Evolutionary conservation across 1,140 invertebrate genomes (phyloP).

Genomic region (Harlomillsia oculata): DNA sequence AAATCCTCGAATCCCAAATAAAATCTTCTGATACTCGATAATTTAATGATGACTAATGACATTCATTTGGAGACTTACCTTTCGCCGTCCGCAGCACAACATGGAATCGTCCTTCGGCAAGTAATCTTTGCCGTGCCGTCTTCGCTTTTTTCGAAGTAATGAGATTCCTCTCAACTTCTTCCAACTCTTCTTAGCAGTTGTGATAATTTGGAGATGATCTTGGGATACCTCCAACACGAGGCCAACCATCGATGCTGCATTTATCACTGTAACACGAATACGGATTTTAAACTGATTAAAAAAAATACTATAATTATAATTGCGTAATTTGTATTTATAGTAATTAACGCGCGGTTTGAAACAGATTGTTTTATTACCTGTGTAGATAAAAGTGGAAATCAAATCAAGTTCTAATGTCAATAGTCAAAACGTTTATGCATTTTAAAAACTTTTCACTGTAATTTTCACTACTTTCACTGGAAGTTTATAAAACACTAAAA

Average conservation of each 20-base stretch:
- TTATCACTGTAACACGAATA: constrained; percentile 24
- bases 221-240: constrained; percentile 23
- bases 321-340: no score
- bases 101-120: constrained; percentile 33
- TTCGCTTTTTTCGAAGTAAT: constrained; percentile 14
- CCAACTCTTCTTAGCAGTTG: constrained; percentile 22
- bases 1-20: not conserved
- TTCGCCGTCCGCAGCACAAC: constrained; percentile 39
- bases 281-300: no score
- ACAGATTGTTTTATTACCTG: no score
- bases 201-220: constrained; percentile 19
- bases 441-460: no score
- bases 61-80: constrained; percentile 31
- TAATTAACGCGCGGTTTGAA: no score
- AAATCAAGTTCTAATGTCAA: no score
- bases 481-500: no score
- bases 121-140: constrained; percentile 10
- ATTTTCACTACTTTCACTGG: no score
- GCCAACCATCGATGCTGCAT: constrained; percentile 33
- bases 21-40: not conserved
- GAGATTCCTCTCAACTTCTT: constrained; percentile 22
- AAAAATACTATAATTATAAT: no score
- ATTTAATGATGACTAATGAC: not conserved
- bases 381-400: no score
- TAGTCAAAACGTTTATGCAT: no score